Evolutionary conservation across 2,888 invertebrate species (phyloP), one percentile per base, ranked within the genome.

Genomic region (Doris montereyensis): DNA sequence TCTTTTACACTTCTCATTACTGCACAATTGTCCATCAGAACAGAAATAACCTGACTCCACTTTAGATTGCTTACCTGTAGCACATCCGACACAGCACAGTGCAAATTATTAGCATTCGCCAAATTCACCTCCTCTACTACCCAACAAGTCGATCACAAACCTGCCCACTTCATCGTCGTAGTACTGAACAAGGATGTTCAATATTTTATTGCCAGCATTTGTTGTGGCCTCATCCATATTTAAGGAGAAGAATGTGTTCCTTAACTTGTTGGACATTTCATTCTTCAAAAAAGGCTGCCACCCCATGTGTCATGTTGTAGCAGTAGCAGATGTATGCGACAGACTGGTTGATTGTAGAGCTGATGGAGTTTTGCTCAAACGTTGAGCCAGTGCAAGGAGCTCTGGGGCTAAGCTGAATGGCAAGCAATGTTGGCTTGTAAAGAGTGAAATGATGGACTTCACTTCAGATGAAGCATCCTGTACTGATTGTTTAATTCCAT

Each of bases 11-110:
- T 32, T 32, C 60, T 21, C 58, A 74, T 74, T 4, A 28, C 65
- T 21, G 52, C 58, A 58, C 62, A 75, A 26, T 75, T 75, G 28
- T 75, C 65, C 75, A 75, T 75, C 34, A 62, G 21, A 26, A 60
- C 30, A 28, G 21, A 21, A 10, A 75, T 30, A 13, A 75, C 60
- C 34, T 62, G 62, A 30, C 21, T 8, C 74, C 74, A 74, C 17
- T 30, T 3, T 8, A 74, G 32, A 4, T n/a, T 30, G n/a, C 26
- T 57, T 17, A 58, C 60, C 4, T 57, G 17, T 52, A 58, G 13
- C 17, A 74, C 21, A 17, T 24, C 58, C 21, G 24, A 35, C 35
- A 74, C 32, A 60, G 74, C 58, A 58, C 28, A 17, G 13, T 21
- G 17, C 26, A 74, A 21, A 60, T 74, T 74, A 5, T 21, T 24